phyloP scores from a whole-genome alignment of 2,888 invertebrate species.

The Piscicola geometra region DNA sequence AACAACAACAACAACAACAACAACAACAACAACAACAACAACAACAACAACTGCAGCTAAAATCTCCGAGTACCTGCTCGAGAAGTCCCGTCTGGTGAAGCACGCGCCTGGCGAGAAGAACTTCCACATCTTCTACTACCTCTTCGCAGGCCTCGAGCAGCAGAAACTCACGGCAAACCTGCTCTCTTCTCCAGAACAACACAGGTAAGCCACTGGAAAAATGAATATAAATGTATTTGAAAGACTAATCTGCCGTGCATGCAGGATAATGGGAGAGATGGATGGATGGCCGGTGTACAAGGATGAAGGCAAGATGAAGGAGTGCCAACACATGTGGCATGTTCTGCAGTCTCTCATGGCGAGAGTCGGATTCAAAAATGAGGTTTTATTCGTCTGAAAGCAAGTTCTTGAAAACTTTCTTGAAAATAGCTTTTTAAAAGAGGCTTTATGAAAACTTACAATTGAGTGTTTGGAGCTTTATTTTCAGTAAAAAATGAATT shows the following conservation, averaged over 20 bases:
- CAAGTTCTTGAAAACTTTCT: too few relatives aligned
- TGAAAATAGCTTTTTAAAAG: too few relatives aligned
- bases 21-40: background rate
- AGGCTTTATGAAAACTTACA: too few relatives aligned
- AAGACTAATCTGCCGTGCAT: background rate
- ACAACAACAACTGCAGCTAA: constrained; percentile 44
- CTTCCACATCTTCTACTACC: constrained; percentile 54
- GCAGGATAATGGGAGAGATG: constrained; percentile 41
- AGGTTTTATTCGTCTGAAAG: too few relatives aligned
- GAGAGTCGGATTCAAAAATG: constrained; percentile 43
- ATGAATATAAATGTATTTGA: background rate
- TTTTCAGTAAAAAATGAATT: too few relatives aligned
- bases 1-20: background rate
- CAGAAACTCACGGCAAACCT: constrained; percentile 47
- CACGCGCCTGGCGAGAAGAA: constrained; percentile 50
- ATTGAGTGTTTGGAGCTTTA: too few relatives aligned
- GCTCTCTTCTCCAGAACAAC: constrained; percentile 45
- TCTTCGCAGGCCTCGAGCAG: constrained; percentile 51
- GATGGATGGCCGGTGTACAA: constrained; percentile 39
- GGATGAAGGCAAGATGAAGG: constrained; percentile 32
- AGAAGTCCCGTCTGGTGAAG: constrained; percentile 52
- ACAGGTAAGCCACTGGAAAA: constrained; percentile 43
- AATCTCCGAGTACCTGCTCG: constrained; percentile 51
- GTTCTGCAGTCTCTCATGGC: constrained; percentile 44
- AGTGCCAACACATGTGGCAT: constrained; percentile 41